Base-by-base conservation (phyloP, 1,140 invertebrate species). In the Drosophila kohkoa region DNA sequence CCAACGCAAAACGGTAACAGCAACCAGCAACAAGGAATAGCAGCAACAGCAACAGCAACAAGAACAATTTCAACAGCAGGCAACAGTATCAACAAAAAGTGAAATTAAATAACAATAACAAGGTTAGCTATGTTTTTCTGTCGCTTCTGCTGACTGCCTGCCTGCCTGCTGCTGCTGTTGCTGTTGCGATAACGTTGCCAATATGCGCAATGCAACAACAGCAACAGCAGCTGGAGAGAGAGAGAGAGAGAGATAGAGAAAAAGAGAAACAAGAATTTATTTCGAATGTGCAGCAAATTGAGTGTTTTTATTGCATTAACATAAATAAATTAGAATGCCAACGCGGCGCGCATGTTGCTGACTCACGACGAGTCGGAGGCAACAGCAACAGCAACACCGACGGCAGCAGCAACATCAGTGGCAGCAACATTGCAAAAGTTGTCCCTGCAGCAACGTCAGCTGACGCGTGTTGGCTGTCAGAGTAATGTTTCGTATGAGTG, bases 71-170 rank as follows among this genome's bases (percentile, higher is more conserved):
- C 76, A 58, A 48, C 57, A 65, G 8, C 35, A 38, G 35, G 51
- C 28, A 67, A 48, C 49, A 65, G 75, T 80, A 77, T 72, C 75
- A 75, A 55, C 74, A 52, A 85, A 85, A 80, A 70, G 83, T 79
- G 80, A 87, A 88, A 87, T 88, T 87, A 88, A 87, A 88, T 87
- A 88, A 88, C 83, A 88, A 88, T 87, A 87, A 88, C 83, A 87
- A 88, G 80, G 83, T 88, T 87, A 87, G 81, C 59, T 74, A 51
- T 70, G 66, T 77, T 54, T 79, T 71, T 67, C 16, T 60, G 72
- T 63, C 79, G 52, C 49, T 76, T 64, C 62, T 70, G 75, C 46
- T 52, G 68, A 76, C 60, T 64, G 60, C 20, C 20, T 25, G 20
- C 20, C 20, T 25, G 20, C 20, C 20, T 20, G 20, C 20, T 25